phyloP scores from a whole-genome alignment of 2,888 invertebrate species.

The Sarcophaga subvicina region DNA sequence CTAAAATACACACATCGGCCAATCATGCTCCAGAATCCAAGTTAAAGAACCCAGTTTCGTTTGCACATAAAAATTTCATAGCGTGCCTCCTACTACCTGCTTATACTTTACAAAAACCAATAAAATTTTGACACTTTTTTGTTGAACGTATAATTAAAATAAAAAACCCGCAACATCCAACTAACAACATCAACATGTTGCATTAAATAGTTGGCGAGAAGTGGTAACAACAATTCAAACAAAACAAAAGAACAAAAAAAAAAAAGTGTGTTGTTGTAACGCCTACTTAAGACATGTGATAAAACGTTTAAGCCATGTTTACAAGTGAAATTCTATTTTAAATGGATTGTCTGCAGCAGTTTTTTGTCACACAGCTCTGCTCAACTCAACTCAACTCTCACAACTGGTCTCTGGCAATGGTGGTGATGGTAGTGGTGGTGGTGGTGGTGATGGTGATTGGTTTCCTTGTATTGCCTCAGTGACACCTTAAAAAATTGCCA shows the following conservation, averaged over 20 bases:
- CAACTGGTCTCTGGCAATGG: neutral
- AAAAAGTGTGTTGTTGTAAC: slow-evolving; percentile 69
- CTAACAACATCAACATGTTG: slow-evolving; percentile 57
- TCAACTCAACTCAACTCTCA: slow-evolving; percentile 53
- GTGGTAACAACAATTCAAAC: slow-evolving; percentile 44
- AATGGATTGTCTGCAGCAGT: slow-evolving; percentile 67
- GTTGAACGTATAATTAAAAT: neutral
- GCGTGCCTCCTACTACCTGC: neutral
- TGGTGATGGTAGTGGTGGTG: no score
- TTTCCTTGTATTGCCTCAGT: slow-evolving; percentile 46
- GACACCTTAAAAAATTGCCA: slow-evolving; percentile 36
- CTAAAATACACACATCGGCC: no score
- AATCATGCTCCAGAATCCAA: no score
- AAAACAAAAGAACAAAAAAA: slow-evolving; percentile 68
- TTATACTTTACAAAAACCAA: neutral
- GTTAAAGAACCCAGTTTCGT: no score
- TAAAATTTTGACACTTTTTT: slow-evolving; percentile 6
- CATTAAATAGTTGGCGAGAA: slow-evolving; percentile 53
- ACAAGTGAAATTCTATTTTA: slow-evolving; percentile 69
- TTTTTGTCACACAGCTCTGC: slow-evolving; percentile 53
- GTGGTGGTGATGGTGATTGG: slow-evolving; percentile 26
- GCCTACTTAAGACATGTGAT: slow-evolving; percentile 69
- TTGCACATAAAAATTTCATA: neutral
- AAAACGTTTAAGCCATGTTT: slow-evolving; percentile 63
- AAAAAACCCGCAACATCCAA: slow-evolving; percentile 20